A percentile compares a stretch with the other conserved stretches of the same genome.
Conservation (phyloP, 2,797 vertebrate species). For the Phrynocephalus forsythii region DNA sequence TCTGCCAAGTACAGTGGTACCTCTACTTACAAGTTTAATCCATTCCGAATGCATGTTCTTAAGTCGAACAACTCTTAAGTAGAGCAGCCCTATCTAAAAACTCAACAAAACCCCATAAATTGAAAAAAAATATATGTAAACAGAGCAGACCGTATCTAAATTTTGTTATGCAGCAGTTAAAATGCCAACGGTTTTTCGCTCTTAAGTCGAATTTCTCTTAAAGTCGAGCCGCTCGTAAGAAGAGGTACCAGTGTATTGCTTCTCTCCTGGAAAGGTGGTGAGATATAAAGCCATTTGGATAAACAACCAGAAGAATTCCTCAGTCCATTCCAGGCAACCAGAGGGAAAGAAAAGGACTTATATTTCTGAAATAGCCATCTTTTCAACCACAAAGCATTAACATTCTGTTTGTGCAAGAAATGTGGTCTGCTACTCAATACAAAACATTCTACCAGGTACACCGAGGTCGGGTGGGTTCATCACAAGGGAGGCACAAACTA, state of each 20-base stretch:
- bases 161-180: too few species aligned
- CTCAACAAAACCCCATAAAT: too few species aligned
- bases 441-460: conserved; percentile 1
- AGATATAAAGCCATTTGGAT: not conserved
- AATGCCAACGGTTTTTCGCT: too few species aligned
- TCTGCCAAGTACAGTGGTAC: too few species aligned
- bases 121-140: too few species aligned
- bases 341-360: not conserved
- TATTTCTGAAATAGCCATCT: not conserved
- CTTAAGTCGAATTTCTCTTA: too few species aligned
- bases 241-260: not conserved
- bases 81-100: too few species aligned
- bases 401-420: not conserved
- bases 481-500: not conserved
- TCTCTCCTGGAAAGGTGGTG: not conserved
- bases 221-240: too few species aligned
- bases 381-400: not conserved
- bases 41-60: too few species aligned
- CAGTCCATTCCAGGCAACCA: not conserved
- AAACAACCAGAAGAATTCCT: not conserved
- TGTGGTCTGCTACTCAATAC: not conserved
- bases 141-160: too few species aligned
- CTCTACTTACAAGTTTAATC: too few species aligned
- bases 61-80: too few species aligned
- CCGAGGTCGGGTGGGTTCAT: not conserved